These are phyloP conservation scores for Acanthosepion lycidas DNA, from an alignment of 2,888 invertebrate genomes.

Conservation along the genomic window DNA sequence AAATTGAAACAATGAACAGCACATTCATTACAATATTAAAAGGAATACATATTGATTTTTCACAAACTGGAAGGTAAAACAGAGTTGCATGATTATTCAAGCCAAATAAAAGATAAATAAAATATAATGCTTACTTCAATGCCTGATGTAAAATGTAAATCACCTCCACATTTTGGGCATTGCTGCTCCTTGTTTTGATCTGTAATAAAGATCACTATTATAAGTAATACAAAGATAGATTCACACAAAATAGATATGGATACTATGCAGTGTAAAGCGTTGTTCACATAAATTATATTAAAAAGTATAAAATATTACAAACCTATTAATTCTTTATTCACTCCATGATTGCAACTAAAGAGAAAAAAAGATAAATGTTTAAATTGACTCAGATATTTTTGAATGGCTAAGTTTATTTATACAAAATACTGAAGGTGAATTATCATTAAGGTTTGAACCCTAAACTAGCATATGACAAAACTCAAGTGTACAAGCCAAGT, in stretches of 20 bases:
- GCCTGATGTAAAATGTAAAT: not conserved
- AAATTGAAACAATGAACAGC: too few species aligned
- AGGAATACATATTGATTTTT: too few species aligned
- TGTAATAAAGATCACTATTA: not conserved
- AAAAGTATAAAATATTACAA: slow-evolving; percentile 41
- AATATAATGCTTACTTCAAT: not conserved
- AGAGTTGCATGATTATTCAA: not conserved
- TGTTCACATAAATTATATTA: too few species aligned
- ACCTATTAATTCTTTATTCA: slow-evolving; percentile 64
- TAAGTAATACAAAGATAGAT: too few species aligned
- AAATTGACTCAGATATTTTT: not conserved
- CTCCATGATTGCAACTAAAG: slow-evolving; percentile 64
- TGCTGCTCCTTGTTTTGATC: not conserved
- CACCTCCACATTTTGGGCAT: slow-evolving; percentile 25
- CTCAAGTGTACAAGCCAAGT: too few species aligned
- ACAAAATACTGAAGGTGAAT: too few species aligned
- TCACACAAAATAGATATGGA: too few species aligned
- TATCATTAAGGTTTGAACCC: not conserved
- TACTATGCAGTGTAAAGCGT: too few species aligned
- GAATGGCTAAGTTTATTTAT: not conserved
- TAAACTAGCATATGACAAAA: too few species aligned
- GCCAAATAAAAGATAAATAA: not conserved
- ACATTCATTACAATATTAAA: too few species aligned
- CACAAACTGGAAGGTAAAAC: too few species aligned
- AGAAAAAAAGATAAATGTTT: not conserved